Conservation (phyloP, 2,888 invertebrate genomes). For the Agrotis puta region DNA sequence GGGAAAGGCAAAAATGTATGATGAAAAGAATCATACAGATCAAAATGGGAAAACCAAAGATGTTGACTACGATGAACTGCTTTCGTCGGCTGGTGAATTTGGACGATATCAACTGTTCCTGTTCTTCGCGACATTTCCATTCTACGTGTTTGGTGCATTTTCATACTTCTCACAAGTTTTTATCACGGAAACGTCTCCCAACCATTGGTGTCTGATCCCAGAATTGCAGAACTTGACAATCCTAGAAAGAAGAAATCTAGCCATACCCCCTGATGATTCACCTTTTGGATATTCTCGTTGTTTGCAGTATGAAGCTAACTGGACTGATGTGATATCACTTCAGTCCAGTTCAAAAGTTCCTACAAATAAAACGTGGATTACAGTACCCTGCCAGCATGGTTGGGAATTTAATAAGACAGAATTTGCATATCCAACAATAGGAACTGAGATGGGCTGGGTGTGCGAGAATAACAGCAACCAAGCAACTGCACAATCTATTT, state of each 20-base stretch:
- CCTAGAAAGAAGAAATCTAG: conserved; percentile 74
- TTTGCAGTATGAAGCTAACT: conserved; percentile 76
- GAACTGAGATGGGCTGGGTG: conserved; percentile 82
- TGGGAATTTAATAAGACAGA: conserved; percentile 84
- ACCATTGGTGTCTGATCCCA: conserved; percentile 83
- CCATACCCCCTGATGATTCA: conserved; percentile 74
- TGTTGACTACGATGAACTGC: conserved; percentile 76
- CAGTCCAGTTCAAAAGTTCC: conserved; percentile 62
- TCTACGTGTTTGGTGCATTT: conserved; percentile 78
- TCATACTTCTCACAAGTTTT: conserved; percentile 80
- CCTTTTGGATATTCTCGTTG: conserved; percentile 80
- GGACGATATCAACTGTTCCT: conserved; percentile 78
- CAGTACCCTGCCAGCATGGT: conserved; percentile 74
- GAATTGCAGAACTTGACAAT: conserved; percentile 77
- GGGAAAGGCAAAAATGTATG: not conserved
- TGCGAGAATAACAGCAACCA: conserved; percentile 81
- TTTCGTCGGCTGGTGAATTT: conserved; percentile 80
- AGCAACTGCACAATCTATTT: conserved; percentile 81
- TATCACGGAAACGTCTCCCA: conserved; percentile 78
- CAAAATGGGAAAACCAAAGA: conserved; percentile 5
- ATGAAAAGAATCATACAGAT: not conserved
- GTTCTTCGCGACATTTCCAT: conserved; percentile 76
- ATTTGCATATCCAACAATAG: conserved; percentile 81
- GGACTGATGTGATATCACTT: conserved; percentile 76
- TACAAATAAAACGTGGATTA: conserved; percentile 72